A percentile compares a stretch with the other conserved stretches of the same genome.
Evolutionary conservation across 2,113 vertebrate genomes (phyloP).

Genomic region (Chlamydotis undulata): DNA sequence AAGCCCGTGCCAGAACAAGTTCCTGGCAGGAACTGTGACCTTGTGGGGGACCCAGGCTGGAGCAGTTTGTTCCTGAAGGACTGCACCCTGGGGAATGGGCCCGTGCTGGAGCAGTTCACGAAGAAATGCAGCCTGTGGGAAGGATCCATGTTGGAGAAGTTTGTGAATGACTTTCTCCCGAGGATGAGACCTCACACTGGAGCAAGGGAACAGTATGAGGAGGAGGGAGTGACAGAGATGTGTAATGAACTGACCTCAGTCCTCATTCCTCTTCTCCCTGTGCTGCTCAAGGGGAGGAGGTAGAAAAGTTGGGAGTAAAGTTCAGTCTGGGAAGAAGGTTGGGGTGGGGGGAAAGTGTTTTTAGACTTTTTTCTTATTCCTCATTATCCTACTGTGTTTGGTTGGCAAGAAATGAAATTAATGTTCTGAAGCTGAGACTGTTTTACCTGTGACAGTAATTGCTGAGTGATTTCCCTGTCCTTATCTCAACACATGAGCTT

Average conservation of each 20-base stretch:
- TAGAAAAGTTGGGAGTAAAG: not conserved
- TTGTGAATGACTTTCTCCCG: rapidly evolving
- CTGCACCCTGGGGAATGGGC: not conserved
- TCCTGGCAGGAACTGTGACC: not conserved
- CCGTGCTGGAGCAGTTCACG: not conserved
- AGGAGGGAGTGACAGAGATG: not conserved
- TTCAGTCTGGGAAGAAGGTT: not conserved
- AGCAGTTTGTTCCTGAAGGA: not conserved
- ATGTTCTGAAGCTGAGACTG: not conserved
- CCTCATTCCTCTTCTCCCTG: no score
- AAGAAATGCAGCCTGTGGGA: not conserved
- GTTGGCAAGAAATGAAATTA: not conserved
- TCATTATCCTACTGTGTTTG: not conserved
- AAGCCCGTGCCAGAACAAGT: no score
- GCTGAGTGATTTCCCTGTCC: not conserved
- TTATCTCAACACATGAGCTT: not conserved
- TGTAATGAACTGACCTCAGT: not conserved
- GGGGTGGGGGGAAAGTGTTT: rapidly evolving
- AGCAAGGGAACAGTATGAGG: not conserved
- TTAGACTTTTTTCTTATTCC: not conserved
- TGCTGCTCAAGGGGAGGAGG: rapidly evolving
- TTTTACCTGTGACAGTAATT: rapidly evolving
- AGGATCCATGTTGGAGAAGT: rapidly evolving
- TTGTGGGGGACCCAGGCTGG: rapidly evolving
- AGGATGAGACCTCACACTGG: no score